These are phyloP conservation scores for Phenganax marumi DNA, from an alignment of 92 coral and sea anemone genomes.

Conservation along the genomic window DNA sequence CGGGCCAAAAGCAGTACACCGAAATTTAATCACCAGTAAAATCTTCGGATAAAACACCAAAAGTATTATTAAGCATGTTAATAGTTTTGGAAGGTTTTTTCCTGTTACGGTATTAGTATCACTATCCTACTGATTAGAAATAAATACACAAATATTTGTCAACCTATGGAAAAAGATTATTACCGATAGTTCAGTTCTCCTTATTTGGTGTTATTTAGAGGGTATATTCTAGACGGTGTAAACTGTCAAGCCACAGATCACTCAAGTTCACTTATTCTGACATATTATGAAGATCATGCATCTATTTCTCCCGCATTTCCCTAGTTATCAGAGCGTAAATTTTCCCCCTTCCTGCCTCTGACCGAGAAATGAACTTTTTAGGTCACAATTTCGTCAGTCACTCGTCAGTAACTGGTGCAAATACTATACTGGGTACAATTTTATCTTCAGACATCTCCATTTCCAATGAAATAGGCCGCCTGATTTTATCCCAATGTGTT, in stretches of 20 bases:
- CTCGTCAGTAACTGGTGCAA: not conserved
- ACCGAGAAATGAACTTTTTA: not conserved
- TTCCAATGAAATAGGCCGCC: slow-evolving; percentile 24
- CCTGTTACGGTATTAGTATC: not conserved
- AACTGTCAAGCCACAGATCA: no score
- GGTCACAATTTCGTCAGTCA: not conserved
- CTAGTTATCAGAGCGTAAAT: not conserved
- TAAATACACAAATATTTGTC: no score
- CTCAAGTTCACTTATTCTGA: no score
- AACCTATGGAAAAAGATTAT: no score
- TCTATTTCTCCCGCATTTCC: no score
- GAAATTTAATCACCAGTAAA: not conserved
- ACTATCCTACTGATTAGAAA: not conserved
- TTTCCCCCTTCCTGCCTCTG: not conserved
- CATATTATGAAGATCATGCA: no score
- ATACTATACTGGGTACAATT: not conserved
- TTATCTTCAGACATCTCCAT: slow-evolving; percentile 14
- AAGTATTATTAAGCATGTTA: slow-evolving; percentile 8
- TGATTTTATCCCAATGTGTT: slow-evolving; percentile 3
- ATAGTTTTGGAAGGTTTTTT: not conserved
- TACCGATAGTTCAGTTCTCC: no score
- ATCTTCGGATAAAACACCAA: not conserved
- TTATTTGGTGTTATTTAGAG: no score
- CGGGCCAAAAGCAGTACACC: not conserved
- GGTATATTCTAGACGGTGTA: no score